Base-by-base conservation (phyloP, 2,113 vertebrate species). In the Lethenteron camtschaticum region DNA sequence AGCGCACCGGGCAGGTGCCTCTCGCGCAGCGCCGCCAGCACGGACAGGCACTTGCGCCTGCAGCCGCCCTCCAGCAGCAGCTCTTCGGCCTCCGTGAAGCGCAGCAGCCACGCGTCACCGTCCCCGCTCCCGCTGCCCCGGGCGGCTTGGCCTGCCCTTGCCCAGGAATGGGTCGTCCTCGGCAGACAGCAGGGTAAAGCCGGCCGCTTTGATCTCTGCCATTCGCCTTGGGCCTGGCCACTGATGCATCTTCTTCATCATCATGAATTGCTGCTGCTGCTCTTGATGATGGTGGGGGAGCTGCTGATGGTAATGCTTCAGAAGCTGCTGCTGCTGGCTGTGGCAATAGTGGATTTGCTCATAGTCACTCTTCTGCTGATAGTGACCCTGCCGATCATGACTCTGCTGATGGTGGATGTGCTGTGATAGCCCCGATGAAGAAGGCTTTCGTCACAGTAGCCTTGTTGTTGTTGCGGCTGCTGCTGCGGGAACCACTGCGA, bases 81-180 rank as follows among this genome's bases (percentile, higher is more conserved):
- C 80, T 96, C 96, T 80, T 96, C 94, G 70, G 90, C 92, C 76
- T 96, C 94, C 1, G 86, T 92, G 77, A 99, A 99, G 81, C 96
- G 94, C 83, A 99, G 76, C 74, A 99, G 91, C 94, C 94, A 99
- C 77, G 94, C 94, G 78, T 99, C 94, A 78, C 94, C 96, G 81
- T 99, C 91, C 13, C 94, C 10, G 94, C 96, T 41, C 41, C 41
- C 41, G 41, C 41, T 41, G 41, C 41, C 5, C 41, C 41, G 41
- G 41, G 41, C 6, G 6, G 41, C 41, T 41, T 41, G 41, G 41
- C 41, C 41, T 41, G 41, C 41, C 41, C 82, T 96, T 99, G 75
- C 94, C 94, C 79, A 94, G 88, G 76, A 99, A 84, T 59, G 94
- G 95, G 85, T 99, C 89, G 80, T 92, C 96, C 79, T 99, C 94